A percentile compares a stretch with the other conserved stretches of the same genome.
Conservation (phyloP, 2,797 vertebrate genomes). For the Neostethus bicornis region DNA sequence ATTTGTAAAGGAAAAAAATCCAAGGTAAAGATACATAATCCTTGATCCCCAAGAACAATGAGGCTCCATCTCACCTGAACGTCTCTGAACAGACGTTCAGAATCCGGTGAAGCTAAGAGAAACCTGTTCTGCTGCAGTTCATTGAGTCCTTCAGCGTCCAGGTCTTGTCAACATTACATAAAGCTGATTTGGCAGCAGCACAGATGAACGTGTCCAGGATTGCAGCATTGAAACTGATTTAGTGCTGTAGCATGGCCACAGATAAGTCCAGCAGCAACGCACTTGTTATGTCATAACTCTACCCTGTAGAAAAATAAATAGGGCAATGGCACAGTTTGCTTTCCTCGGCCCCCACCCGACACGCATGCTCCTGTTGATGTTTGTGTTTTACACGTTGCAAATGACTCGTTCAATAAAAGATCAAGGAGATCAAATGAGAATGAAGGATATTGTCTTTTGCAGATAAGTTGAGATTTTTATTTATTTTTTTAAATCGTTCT, state of each 20-base stretch:
- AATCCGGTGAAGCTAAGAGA: conserved; percentile 16
- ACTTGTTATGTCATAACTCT: conserved; percentile 73
- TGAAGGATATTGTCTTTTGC: conserved; percentile 3
- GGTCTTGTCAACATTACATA: conserved; percentile 56
- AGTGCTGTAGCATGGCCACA: conserved; percentile 50
- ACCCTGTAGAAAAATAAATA: conserved; percentile 66
- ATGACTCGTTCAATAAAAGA: conserved; percentile 30
- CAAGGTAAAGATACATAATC: not conserved
- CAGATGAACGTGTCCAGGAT: conserved; percentile 50
- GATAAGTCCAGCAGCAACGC: conserved; percentile 57
- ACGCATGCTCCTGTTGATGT: conserved; percentile 31
- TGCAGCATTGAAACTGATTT: conserved; percentile 51
- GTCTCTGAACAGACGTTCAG: conserved; percentile 23
- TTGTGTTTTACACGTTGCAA: conserved; percentile 23
- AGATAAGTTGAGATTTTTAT: conserved; percentile 45
- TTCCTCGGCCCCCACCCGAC: conserved; percentile 12
- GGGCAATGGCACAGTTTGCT: conserved; percentile 73
- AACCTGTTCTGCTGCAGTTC: conserved; percentile 34
- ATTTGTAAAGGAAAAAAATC: not conserved
- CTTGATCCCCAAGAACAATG: not conserved
- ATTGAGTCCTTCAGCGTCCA: conserved; percentile 53
- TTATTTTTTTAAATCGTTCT: conserved; percentile 31
- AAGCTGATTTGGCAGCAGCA: conserved; percentile 54
- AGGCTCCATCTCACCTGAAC: not conserved
- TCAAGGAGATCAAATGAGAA: conserved; percentile 22